Conservation (phyloP, 2,888 invertebrate genomes). For the Epirrita christyi region DNA sequence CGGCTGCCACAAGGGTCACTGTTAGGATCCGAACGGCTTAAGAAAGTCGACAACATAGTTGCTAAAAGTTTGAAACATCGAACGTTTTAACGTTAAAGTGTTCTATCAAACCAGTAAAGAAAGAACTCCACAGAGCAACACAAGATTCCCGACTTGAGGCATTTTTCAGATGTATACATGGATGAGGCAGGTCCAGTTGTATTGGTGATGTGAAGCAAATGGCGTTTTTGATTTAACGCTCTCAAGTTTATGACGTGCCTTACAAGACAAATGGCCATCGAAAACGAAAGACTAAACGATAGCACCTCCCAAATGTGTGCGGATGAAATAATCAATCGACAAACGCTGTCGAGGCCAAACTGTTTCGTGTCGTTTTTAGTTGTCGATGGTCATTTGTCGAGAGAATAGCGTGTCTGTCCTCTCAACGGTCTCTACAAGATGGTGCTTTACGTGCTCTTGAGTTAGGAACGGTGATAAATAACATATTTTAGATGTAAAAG, state of each 20-base stretch:
- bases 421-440: slow-evolving; percentile 63
- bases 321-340: too few species aligned
- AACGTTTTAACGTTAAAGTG: slow-evolving; percentile 73
- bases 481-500: slow-evolving; percentile 52
- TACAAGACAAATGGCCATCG: slow-evolving; percentile 5
- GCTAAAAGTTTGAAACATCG: slow-evolving; percentile 80
- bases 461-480: slow-evolving; percentile 53
- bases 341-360: too few species aligned
- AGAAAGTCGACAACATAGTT: slow-evolving; percentile 71
- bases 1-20: slow-evolving; percentile 73
- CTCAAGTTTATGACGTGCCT: slow-evolving; percentile 64
- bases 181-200: slow-evolving; percentile 43
- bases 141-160: slow-evolving; percentile 23
- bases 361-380: too few species aligned
- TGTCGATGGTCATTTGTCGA: slow-evolving; percentile 13
- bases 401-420: slow-evolving; percentile 27
- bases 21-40: slow-evolving; percentile 64
- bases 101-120: slow-evolving; percentile 52
- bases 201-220: slow-evolving; percentile 54
- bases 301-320: background rate
- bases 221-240: slow-evolving; percentile 71
- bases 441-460: slow-evolving; percentile 53
- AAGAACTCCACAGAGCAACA: slow-evolving; percentile 42
- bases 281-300: slow-evolving; percentile 1
- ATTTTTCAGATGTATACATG: slow-evolving; percentile 29